Percentiles rank a stretch among this genome's conserved stretches.
phyloP scores from a whole-genome alignment of 2,113 vertebrate genomes.

The Ivindomyrus marchei region DNA sequence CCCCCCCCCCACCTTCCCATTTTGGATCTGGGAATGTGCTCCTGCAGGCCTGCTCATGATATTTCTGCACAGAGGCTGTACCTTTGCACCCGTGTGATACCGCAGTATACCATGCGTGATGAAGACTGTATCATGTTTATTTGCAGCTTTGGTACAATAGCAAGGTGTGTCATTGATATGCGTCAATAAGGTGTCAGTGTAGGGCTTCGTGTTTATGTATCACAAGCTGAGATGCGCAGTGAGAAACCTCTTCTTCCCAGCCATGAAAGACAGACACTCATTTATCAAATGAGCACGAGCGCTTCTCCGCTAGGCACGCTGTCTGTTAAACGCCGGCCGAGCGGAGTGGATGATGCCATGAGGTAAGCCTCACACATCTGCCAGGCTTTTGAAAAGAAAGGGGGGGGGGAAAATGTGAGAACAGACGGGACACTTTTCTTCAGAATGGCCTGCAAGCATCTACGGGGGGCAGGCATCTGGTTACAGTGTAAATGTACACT shows the following conservation, averaged over 20 bases:
- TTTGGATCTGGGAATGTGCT: constrained; percentile 1
- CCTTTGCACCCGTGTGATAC: neutral
- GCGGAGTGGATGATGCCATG: neutral
- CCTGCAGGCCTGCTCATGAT: neutral
- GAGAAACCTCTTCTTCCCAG: neutral
- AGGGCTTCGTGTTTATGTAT: neutral
- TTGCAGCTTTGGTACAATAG: neutral
- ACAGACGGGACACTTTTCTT: neutral
- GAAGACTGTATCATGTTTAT: neutral
- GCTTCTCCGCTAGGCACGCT: neutral
- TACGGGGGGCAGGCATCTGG: neutral
- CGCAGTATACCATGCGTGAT: neutral
- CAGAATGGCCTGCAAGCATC: constrained; percentile 11
- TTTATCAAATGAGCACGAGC: neutral
- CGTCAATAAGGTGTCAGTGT: neutral
- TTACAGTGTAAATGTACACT: constrained; percentile 18
- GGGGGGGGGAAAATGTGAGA: neutral
- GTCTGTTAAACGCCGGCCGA: no score
- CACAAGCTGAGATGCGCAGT: neutral
- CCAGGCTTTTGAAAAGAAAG: neutral
- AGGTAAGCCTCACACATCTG: neutral
- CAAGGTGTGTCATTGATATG: neutral
- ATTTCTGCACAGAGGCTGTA: neutral
- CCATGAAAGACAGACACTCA: neutral
- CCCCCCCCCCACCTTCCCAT: neutral